phyloP scores from a whole-genome alignment of 2,113 vertebrate species.

The Chaenogobius annularis region DNA sequence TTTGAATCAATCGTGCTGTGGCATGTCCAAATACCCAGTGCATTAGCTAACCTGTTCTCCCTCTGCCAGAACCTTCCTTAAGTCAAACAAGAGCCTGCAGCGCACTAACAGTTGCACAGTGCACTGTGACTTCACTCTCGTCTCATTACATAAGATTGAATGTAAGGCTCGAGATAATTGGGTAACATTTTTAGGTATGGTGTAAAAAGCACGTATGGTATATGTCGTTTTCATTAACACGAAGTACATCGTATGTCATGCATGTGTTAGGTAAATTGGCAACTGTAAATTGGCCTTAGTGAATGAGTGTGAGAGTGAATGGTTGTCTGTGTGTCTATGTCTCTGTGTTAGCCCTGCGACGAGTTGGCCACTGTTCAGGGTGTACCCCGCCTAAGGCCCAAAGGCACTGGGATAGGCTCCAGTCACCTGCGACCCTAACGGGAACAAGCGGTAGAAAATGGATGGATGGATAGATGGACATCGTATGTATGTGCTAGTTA shows the following conservation, averaged over 20 bases:
- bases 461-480: too few relatives aligned
- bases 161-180: constrained; percentile 2
- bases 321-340: too few relatives aligned
- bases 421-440: too few relatives aligned
- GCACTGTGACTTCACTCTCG: constrained; percentile 25
- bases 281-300: too few relatives aligned
- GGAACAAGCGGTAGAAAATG: too few relatives aligned
- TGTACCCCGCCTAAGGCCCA: too few relatives aligned
- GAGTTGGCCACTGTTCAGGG: too few relatives aligned
- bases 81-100: constrained; percentile 50
- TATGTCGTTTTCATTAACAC: not conserved
- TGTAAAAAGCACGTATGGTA: not conserved
- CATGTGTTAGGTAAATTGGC: too few relatives aligned
- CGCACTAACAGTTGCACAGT: constrained; percentile 56
- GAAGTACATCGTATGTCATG: too few relatives aligned
- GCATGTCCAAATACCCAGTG: constrained; percentile 69
- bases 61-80: constrained; percentile 48
- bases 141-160: constrained; percentile 41
- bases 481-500: not conserved
- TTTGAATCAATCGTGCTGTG: constrained; percentile 48
- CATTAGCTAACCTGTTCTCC: constrained; percentile 59
- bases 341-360: too few relatives aligned
- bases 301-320: too few relatives aligned
- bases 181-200: constrained; percentile 6
- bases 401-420: too few relatives aligned